Evolutionary conservation across 1,140 invertebrate genomes (phyloP).

Genomic region (Anagrus nilaparvatae): DNA sequence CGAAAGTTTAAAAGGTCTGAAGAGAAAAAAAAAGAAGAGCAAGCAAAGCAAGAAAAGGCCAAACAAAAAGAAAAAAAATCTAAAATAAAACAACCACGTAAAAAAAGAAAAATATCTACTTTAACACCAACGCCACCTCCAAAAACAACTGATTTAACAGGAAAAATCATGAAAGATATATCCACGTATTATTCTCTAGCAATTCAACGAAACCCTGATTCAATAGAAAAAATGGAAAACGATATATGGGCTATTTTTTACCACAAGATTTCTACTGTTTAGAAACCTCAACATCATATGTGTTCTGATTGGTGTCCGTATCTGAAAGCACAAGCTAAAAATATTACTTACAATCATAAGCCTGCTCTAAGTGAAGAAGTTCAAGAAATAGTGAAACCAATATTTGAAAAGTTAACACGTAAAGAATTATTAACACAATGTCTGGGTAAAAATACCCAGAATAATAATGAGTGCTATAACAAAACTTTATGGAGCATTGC

Average conservation of each 20-base stretch:
- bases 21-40: too few relatives aligned
- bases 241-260: slow-evolving; percentile 4
- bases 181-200: too few relatives aligned
- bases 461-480: slow-evolving; percentile 14
- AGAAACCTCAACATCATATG: slow-evolving; percentile 5
- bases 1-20: too few relatives aligned
- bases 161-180: too few relatives aligned
- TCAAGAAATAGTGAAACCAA: slow-evolving; percentile 12
- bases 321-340: slow-evolving; percentile 6
- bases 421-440: slow-evolving; percentile 12
- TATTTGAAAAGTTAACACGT: slow-evolving; percentile 11
- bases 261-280: slow-evolving; percentile 9
- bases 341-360: slow-evolving; percentile 3
- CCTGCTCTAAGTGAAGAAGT: slow-evolving; percentile 10
- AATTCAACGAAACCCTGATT: slow-evolving; percentile 11
- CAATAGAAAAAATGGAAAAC: slow-evolving; percentile 11
- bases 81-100: too few relatives aligned
- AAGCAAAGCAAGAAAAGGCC: too few relatives aligned
- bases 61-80: too few relatives aligned
- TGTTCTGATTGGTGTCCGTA: slow-evolving; percentile 8
- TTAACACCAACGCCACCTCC: too few relatives aligned
- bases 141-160: too few relatives aligned
- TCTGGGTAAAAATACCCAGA: slow-evolving; percentile 9
- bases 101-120: too few relatives aligned
- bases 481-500: slow-evolving; percentile 10